A percentile compares a stretch with the other conserved stretches of the same genome.
These are phyloP conservation scores for Mergus octosetaceus DNA, from an alignment of 2,797 vertebrate genomes.

Conservation along the genomic window DNA sequence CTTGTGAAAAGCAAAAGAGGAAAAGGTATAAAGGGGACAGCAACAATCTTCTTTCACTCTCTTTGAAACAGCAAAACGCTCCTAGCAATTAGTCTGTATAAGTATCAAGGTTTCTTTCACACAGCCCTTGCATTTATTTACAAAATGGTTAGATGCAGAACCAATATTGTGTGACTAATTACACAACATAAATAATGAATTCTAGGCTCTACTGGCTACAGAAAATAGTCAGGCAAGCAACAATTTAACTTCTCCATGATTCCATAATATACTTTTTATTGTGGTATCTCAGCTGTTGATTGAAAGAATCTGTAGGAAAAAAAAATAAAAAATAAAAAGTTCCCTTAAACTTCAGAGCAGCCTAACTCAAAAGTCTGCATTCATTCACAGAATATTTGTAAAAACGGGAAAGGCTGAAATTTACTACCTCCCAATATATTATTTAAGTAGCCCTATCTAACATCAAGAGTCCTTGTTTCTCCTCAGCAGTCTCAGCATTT, in stretches of 20 bases:
- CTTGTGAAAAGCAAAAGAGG: not conserved
- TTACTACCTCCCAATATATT: not conserved
- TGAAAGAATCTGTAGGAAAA: not conserved
- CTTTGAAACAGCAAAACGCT: not conserved
- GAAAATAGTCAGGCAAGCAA: not conserved
- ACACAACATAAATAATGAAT: not conserved
- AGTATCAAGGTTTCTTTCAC: not conserved
- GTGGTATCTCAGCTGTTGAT: not conserved
- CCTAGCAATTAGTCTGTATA: not conserved
- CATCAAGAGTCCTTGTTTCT: not conserved
- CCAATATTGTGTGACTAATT: not conserved
- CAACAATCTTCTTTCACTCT: not conserved
- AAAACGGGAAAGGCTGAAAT: not conserved
- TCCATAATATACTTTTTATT: not conserved
- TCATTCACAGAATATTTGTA: not conserved
- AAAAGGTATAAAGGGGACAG: not conserved
- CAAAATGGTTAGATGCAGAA: not conserved
- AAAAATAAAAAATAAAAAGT: not conserved
- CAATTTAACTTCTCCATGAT: not conserved
- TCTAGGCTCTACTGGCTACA: not conserved
- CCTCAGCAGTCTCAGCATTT: not conserved
- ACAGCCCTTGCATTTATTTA: not conserved
- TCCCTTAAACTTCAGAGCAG: not conserved
- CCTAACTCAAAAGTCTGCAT: not conserved
- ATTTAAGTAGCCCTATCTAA: not conserved